Percentiles rank a stretch among this genome's conserved stretches.
Conservation (phyloP, 2,888 invertebrate species). For the Macropis europaea region DNA sequence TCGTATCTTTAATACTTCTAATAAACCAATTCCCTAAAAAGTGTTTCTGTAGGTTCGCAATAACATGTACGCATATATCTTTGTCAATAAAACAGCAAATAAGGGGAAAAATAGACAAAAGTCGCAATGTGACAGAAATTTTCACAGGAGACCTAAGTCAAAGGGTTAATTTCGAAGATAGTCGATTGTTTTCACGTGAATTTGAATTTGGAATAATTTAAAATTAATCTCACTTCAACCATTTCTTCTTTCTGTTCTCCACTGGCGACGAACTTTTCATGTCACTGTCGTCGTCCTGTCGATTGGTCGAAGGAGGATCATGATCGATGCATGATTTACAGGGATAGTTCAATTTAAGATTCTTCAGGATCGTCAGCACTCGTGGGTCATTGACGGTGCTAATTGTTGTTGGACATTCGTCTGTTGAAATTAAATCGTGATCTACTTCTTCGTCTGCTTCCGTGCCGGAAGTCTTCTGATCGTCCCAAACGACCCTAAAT, state of each 20-base stretch:
- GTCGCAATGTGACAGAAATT: not conserved
- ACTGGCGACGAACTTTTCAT: conserved; percentile 51
- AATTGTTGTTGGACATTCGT: conserved; percentile 51
- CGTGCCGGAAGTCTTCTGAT: conserved; percentile 38
- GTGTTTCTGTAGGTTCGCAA: too few species aligned
- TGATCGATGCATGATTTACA: conserved; percentile 55
- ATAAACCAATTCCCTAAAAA: too few species aligned
- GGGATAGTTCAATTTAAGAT: conserved; percentile 48
- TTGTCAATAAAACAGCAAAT: too few species aligned
- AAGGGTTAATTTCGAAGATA: too few species aligned
- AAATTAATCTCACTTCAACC: conserved; percentile 14
- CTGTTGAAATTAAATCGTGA: conserved; percentile 41
- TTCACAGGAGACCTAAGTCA: too few species aligned
- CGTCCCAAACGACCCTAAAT: conserved; percentile 27
- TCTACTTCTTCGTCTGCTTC: conserved; percentile 55
- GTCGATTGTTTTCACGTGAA: not conserved
- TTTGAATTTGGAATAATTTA: not conserved
- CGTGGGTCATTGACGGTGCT: conserved; percentile 42
- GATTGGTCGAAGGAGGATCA: conserved; percentile 21
- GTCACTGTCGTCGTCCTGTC: conserved; percentile 51
- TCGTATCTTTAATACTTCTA: too few species aligned
- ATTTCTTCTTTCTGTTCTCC: conserved; percentile 37
- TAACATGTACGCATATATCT: too few species aligned
- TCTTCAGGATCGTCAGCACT: conserved; percentile 36
- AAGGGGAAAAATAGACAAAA: too few species aligned